Percentiles rank a stretch among this genome's conserved stretches.
Evolutionary conservation across 2,113 vertebrate genomes (phyloP).

Genomic region (Ahaetulla prasina): DNA sequence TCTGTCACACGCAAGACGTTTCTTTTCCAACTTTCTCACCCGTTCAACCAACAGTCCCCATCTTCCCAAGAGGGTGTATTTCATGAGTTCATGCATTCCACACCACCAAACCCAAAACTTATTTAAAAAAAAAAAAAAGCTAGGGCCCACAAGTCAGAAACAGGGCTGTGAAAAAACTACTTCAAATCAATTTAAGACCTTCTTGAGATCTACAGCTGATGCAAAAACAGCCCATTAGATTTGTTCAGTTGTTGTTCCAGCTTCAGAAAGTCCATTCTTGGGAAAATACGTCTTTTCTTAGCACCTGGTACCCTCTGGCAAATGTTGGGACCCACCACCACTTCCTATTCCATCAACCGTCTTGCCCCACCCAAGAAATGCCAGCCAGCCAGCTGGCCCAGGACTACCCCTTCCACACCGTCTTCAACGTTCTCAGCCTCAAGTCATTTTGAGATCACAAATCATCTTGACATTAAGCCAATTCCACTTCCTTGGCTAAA

Average conservation of each 20-base stretch:
- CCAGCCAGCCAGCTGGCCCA: background rate
- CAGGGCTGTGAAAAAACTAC: background rate
- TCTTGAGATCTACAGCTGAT: background rate
- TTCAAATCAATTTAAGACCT: background rate
- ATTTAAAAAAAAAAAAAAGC: no score
- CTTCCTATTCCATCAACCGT: background rate
- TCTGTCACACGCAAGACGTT: background rate
- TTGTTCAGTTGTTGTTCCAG: no score
- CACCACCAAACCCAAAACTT: no score
- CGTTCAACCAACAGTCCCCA: background rate
- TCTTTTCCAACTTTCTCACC: background rate
- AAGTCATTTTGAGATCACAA: background rate
- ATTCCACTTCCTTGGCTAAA: background rate
- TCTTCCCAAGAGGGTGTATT: background rate
- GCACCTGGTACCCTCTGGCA: background rate
- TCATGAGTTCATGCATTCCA: background rate
- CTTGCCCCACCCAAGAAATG: no score
- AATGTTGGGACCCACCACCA: background rate
- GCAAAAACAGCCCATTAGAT: background rate
- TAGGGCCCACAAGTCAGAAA: background rate
- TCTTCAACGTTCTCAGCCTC: background rate
- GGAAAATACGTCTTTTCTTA: background rate
- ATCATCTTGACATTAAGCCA: background rate
- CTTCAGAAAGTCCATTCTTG: background rate
- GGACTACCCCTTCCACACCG: background rate